phyloP scores from a whole-genome alignment of 2,888 invertebrate species.

The Drosophila mettleri region DNA sequence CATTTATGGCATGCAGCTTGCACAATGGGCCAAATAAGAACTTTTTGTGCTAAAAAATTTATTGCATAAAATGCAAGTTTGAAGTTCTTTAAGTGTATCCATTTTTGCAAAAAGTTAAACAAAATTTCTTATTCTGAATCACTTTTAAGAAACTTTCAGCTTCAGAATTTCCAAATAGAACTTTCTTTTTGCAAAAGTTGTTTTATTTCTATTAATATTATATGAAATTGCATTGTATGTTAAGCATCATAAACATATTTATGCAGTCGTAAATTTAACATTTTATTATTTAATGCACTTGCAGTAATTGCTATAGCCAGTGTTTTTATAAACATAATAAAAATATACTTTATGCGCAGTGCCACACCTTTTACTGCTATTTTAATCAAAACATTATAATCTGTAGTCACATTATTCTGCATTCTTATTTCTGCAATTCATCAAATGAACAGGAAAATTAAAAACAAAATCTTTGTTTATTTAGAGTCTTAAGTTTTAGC shows the following conservation, averaged over 20 bases:
- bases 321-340: not conserved
- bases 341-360: not conserved
- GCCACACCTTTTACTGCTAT: not conserved
- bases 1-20: conserved; percentile 16
- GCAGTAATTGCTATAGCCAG: not conserved
- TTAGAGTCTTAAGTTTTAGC: not conserved
- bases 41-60: not conserved
- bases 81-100: conserved; percentile 1
- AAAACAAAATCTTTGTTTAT: too few relatives aligned
- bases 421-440: too few relatives aligned
- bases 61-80: not conserved
- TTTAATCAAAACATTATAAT: not conserved
- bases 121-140: not conserved
- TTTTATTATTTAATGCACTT: conserved; percentile 6
- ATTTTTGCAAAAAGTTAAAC: not conserved
- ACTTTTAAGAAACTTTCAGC: not conserved
- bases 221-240: not conserved
- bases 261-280: conserved; percentile 4
- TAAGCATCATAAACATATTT: conserved; percentile 5
- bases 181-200: not conserved
- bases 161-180: not conserved
- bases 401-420: too few relatives aligned
- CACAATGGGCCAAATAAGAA: conserved; percentile 11
- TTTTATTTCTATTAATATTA: not conserved
- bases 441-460: too few relatives aligned